These are phyloP conservation scores for Falcunculus frontatus DNA, from an alignment of 2,113 vertebrate genomes.

Conservation along the genomic window DNA sequence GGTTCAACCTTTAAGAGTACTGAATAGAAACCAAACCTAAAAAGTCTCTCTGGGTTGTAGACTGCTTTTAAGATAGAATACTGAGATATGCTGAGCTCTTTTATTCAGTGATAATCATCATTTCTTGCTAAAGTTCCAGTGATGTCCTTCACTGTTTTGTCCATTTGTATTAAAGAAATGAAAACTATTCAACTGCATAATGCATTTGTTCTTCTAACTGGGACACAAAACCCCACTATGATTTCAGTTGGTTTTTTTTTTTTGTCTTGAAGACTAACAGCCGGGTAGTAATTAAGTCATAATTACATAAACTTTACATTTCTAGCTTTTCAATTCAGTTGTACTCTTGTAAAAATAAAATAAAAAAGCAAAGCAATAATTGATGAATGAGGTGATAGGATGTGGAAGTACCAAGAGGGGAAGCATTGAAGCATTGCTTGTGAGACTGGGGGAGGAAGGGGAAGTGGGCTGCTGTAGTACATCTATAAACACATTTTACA, in stretches of 20 bases:
- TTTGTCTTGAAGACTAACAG: not conserved
- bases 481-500: not conserved
- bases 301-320: not conserved
- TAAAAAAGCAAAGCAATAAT: not conserved
- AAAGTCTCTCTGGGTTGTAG: not conserved
- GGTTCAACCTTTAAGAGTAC: not conserved
- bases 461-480: not conserved
- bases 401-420: not conserved
- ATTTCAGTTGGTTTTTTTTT: not conserved
- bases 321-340: not conserved
- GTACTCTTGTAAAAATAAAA: not conserved
- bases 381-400: not conserved
- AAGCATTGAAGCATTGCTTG: not conserved
- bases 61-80: not conserved
- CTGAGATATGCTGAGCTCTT: not conserved
- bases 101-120: not conserved
- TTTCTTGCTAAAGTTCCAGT: not conserved
- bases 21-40: not conserved
- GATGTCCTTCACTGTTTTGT: not conserved
- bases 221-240: not conserved
- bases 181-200: not conserved
- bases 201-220: not conserved
- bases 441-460: not conserved
- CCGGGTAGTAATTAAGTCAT: not conserved
- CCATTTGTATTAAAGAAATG: not conserved